A percentile compares a stretch with the other conserved stretches of the same genome.
Conservation (phyloP, 2,797 vertebrate genomes). For the Coranthus polyacanthus region DNA sequence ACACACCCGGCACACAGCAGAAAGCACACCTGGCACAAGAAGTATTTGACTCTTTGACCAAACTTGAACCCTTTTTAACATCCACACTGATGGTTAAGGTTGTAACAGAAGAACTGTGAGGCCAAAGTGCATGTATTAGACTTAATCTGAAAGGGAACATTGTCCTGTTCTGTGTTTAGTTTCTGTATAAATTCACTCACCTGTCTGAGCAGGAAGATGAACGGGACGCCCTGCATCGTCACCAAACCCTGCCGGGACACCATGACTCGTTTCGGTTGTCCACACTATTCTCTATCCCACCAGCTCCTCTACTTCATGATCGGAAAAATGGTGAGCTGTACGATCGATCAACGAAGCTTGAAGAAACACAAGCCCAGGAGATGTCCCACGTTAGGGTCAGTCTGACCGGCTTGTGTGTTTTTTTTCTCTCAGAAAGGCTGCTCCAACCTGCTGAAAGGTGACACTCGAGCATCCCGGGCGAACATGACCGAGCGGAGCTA, state of each 20-base stretch:
- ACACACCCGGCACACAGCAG: not conserved
- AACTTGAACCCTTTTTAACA: no score
- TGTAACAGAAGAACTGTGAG: no score
- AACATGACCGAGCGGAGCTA: constrained; percentile 82
- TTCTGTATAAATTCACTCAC: not conserved
- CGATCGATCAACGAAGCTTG: no score
- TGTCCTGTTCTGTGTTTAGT: not conserved
- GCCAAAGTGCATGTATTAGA: no score
- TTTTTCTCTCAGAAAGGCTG: constrained; percentile 84
- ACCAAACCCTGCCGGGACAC: constrained; percentile 84
- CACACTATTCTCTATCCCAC: constrained; percentile 88
- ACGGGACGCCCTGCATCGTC: constrained; percentile 85
- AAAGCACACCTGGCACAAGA: no score
- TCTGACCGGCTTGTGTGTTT: not conserved
- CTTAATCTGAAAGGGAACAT: no score
- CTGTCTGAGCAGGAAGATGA: constrained; percentile 79
- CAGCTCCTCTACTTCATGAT: constrained; percentile 92
- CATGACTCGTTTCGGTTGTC: constrained; percentile 87
- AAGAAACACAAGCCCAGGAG: no score
- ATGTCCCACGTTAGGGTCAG: no score
- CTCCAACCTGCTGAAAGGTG: constrained; percentile 82
- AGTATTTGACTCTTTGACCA: no score
- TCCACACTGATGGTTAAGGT: no score
- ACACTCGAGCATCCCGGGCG: constrained; percentile 71
- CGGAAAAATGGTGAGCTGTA: constrained; percentile 85